A percentile compares a stretch with the other conserved stretches of the same genome.
These are phyloP conservation scores for Clarias platycephalus DNA, from an alignment of 2,797 vertebrate genomes.

Conservation along the genomic window DNA sequence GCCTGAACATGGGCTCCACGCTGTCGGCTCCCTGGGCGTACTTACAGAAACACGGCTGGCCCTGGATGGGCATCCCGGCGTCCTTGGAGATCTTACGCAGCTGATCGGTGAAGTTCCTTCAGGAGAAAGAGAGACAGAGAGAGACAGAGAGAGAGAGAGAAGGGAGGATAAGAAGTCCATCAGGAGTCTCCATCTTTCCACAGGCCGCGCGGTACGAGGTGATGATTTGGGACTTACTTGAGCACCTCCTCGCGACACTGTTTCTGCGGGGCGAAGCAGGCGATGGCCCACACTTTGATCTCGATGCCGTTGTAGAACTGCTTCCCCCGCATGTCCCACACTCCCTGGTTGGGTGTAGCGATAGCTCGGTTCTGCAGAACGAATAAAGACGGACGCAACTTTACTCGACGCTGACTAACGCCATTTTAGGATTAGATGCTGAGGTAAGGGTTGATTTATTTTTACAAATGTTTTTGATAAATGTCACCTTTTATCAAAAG, in stretches of 20 bases:
- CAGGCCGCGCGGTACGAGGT: not conserved
- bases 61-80: constrained; percentile 97
- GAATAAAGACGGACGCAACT: not conserved
- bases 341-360: constrained; percentile 97
- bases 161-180: no score
- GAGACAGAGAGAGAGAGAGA: not conserved
- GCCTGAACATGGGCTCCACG: constrained; percentile 98
- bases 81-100: constrained; percentile 98
- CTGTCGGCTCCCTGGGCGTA: constrained; percentile 98
- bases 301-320: constrained; percentile 99
- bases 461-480: not conserved
- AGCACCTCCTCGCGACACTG: constrained; percentile 98
- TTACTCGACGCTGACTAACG: not conserved
- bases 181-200: no score
- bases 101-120: constrained; percentile 93
- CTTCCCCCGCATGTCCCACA: constrained; percentile 99
- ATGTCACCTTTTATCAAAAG: no score
- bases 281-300: constrained; percentile 99
- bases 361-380: constrained; percentile 90
- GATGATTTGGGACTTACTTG: constrained; percentile 82
- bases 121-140: not conserved
- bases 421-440: not conserved
- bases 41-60: constrained; percentile 98
- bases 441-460: not conserved
- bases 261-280: constrained; percentile 98